phyloP scores from a whole-genome alignment of 2,113 vertebrate species.

The Erpornis zantholeuca region DNA sequence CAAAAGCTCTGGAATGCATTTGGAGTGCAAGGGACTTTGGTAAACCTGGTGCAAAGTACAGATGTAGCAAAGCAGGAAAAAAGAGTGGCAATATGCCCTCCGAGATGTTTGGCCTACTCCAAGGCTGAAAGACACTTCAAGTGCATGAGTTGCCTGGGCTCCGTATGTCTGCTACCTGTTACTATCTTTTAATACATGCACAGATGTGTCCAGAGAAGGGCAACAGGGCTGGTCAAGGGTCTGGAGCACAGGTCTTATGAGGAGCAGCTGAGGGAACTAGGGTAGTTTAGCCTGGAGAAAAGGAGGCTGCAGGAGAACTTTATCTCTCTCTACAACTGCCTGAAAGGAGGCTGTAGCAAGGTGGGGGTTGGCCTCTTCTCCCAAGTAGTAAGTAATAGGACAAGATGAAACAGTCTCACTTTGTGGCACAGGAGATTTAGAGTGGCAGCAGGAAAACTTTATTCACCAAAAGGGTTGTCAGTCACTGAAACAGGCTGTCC shows the following conservation, averaged over 20 bases:
- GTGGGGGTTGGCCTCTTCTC: neutral
- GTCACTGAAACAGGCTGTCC: neutral
- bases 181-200: neutral
- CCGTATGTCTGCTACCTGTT: neutral
- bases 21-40: neutral
- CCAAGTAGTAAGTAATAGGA: neutral
- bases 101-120: neutral
- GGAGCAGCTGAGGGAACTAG: neutral
- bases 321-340: fast-evolving
- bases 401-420: neutral
- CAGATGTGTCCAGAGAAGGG: neutral
- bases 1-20: neutral
- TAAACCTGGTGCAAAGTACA: neutral
- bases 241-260: neutral
- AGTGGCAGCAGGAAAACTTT: neutral
- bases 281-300: neutral
- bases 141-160: neutral
- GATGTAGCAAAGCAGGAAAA: neutral
- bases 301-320: neutral
- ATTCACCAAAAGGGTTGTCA: neutral
- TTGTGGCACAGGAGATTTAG: neutral
- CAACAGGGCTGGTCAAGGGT: neutral
- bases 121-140: neutral
- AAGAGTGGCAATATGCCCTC: neutral
- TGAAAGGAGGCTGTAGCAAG: neutral